Conservation (phyloP, 2,797 vertebrate species). For the Hirundo rustica region DNA sequence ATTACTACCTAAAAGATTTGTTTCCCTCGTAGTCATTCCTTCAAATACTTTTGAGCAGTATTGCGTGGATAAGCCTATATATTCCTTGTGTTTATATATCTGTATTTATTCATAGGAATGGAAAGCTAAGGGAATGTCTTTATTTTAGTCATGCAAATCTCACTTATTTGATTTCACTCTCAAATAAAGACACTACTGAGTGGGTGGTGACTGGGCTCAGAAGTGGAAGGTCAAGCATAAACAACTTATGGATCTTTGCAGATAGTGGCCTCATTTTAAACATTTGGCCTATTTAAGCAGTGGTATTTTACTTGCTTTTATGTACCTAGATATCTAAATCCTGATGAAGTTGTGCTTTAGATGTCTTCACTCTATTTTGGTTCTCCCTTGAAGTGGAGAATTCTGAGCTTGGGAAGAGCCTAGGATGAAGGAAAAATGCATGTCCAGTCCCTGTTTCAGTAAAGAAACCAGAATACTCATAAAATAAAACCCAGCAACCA, state of each 20-base stretch:
- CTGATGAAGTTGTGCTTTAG: background rate
- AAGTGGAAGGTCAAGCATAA: background rate
- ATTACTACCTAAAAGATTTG: background rate
- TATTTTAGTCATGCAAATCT: background rate
- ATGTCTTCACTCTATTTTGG: background rate
- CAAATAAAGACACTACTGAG: accelerated
- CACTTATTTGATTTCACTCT: background rate
- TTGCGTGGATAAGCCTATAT: background rate
- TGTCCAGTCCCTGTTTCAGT: background rate
- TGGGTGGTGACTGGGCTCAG: background rate
- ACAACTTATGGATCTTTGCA: background rate
- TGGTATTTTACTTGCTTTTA: background rate
- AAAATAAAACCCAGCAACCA: background rate
- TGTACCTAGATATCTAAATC: background rate
- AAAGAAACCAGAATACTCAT: background rate
- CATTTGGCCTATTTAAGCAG: background rate
- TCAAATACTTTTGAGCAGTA: background rate
- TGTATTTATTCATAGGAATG: background rate
- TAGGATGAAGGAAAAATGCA: background rate
- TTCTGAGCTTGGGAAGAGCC: background rate
- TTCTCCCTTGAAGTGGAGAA: background rate
- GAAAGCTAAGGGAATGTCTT: background rate
- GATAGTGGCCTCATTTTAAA: background rate
- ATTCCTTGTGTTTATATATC: background rate
- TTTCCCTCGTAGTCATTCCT: background rate